Evolutionary conservation across 2,797 vertebrate species (phyloP).

Genomic region (Rhyacichthys aspro): DNA sequence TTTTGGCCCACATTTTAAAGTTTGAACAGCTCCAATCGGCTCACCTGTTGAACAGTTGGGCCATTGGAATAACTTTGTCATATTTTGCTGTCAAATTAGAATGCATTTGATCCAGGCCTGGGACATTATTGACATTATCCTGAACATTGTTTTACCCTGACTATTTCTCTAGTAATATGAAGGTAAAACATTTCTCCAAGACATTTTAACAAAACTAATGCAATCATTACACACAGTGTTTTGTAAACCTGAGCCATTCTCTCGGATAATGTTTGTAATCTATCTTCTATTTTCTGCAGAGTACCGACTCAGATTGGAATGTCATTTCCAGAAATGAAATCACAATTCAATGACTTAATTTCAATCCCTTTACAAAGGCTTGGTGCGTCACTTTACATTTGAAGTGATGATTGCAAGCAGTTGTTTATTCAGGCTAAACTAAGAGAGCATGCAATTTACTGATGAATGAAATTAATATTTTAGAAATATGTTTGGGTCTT

Average conservation of each 20-base stretch:
- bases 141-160: too few species aligned
- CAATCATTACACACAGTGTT: neutral
- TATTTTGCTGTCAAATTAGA: too few species aligned
- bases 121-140: too few species aligned
- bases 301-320: neutral
- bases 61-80: too few species aligned
- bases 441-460: neutral
- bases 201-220: too few species aligned
- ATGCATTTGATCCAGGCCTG: too few species aligned
- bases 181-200: too few species aligned
- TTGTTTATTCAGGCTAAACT: neutral
- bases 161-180: too few species aligned
- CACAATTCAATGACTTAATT: constrained; percentile 13
- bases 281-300: neutral
- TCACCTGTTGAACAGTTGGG: too few species aligned
- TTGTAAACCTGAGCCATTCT: neutral
- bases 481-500: neutral
- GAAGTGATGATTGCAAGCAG: constrained; percentile 3
- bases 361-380: neutral
- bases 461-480: neutral
- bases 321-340: constrained; percentile 13
- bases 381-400: neutral
- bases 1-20: too few species aligned
- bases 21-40: too few species aligned
- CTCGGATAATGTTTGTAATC: too few species aligned